Conservation (phyloP, 2,797 vertebrate genomes). For the Bradypodion pumilum region DNA sequence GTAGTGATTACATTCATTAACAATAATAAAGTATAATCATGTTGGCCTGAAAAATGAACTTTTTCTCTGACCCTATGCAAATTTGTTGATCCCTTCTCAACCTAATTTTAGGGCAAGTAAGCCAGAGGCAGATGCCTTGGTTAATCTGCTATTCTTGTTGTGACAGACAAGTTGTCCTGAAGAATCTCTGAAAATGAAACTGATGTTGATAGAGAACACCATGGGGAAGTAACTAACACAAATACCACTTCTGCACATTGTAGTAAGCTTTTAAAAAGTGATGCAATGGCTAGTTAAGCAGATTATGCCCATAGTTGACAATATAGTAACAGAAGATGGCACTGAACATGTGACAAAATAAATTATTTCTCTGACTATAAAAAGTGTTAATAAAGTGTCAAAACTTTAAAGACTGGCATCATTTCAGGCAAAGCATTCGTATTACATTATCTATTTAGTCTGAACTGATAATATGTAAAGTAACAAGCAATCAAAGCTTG, state of each 20-base stretch:
- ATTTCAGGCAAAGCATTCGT: too few relatives aligned
- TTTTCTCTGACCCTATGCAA: not conserved
- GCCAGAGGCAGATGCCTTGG: not conserved
- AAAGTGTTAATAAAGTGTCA: not conserved
- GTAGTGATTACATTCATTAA: not conserved
- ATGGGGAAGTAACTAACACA: conserved; percentile 26
- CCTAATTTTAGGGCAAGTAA: not conserved
- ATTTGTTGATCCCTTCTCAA: not conserved
- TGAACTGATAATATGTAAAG: too few relatives aligned
- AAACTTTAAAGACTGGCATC: too few relatives aligned
- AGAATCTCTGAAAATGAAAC: conserved; percentile 18
- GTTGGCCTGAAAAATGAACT: not conserved
- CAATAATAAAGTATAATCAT: not conserved
- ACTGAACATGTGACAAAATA: not conserved
- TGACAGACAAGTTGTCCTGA: conserved; percentile 13
- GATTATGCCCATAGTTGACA: not conserved
- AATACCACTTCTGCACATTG: conserved; percentile 19
- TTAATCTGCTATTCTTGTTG: not conserved
- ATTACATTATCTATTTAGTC: too few relatives aligned
- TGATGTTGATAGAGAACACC: not conserved
- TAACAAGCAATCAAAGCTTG: too few relatives aligned
- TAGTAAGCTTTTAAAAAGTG: conserved; percentile 1
- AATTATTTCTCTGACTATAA: conserved; percentile 10
- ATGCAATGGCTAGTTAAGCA: conserved; percentile 26
- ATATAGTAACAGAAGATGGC: not conserved